phyloP scores from a whole-genome alignment of 2,113 vertebrate species.

The Sardina pilchardus region DNA sequence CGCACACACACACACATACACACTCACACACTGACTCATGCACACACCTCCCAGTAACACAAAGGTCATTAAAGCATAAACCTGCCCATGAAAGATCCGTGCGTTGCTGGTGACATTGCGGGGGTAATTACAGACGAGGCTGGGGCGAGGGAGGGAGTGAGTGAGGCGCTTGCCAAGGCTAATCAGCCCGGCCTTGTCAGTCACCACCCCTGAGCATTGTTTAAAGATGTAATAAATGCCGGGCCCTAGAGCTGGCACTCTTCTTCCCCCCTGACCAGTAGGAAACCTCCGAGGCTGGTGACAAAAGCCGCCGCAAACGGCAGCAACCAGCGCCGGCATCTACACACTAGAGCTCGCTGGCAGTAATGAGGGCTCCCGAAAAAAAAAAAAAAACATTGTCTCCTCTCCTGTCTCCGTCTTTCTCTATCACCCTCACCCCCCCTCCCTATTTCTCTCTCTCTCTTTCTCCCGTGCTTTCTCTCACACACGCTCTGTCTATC shows the following conservation, averaged over 20 bases:
- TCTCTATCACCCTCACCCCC: not conserved
- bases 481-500: slow-evolving; percentile 47
- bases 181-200: slow-evolving; percentile 62
- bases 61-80: slow-evolving; percentile 64
- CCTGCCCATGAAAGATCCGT: slow-evolving; percentile 68
- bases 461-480: slow-evolving; percentile 23
- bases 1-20: not conserved
- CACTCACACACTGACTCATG: not conserved
- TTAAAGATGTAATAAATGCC: slow-evolving; percentile 50
- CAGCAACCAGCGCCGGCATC: not conserved
- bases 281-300: not conserved
- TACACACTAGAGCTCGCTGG: not conserved
- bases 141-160: slow-evolving; percentile 9
- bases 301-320: not conserved
- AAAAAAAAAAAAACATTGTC: not conserved
- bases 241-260: slow-evolving; percentile 29
- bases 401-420: not conserved
- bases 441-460: slow-evolving; percentile 8
- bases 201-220: slow-evolving; percentile 59
- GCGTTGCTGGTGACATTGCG: slow-evolving; percentile 63
- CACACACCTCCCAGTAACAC: slow-evolving; percentile 46
- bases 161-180: slow-evolving; percentile 25
- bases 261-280: slow-evolving; percentile 17
- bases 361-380: not conserved
- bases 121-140: slow-evolving; percentile 63